phyloP scores from a whole-genome alignment of 2,888 invertebrate species.

The Archaeoteleia sp. region DNA sequence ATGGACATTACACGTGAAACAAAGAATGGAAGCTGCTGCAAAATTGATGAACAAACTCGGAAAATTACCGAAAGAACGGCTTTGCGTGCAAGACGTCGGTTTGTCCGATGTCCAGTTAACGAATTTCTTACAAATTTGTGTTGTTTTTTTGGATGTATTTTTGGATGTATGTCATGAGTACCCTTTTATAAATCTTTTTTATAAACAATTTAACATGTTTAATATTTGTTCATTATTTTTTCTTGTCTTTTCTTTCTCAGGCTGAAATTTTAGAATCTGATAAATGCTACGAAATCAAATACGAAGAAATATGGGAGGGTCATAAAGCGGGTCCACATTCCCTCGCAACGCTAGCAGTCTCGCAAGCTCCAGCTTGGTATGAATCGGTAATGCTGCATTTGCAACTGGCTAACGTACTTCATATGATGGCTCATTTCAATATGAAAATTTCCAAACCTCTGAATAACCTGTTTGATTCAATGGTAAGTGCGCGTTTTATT shows the following conservation, averaged over 20 bases:
- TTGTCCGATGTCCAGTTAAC: constrained; percentile 79
- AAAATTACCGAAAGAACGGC: constrained; percentile 88
- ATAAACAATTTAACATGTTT: background rate
- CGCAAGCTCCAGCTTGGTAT: constrained; percentile 84
- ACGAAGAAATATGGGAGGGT: constrained; percentile 83
- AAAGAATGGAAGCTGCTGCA: constrained; percentile 84
- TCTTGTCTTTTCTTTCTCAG: constrained; percentile 64
- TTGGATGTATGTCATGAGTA: constrained; percentile 75
- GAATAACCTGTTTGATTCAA: constrained; percentile 86
- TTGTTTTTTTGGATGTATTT: constrained; percentile 77
- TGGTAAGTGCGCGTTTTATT: too few species aligned
- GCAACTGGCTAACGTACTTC: constrained; percentile 85
- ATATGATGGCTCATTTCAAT: constrained; percentile 87
- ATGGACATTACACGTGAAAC: constrained; percentile 92
- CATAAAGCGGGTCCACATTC: constrained; percentile 77
- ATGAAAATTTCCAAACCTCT: constrained; percentile 84
- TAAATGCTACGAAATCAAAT: constrained; percentile 75
- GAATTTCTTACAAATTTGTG: constrained; percentile 73
- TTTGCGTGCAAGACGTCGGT: constrained; percentile 86
- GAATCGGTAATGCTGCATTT: constrained; percentile 87
- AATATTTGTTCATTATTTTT: constrained; percentile 6
- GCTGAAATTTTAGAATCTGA: constrained; percentile 73
- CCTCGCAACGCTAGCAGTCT: constrained; percentile 85
- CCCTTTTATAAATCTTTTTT: background rate
- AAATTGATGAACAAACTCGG: constrained; percentile 88